A percentile compares a stretch with the other conserved stretches of the same genome.
phyloP scores from a whole-genome alignment of 2,113 vertebrate genomes.

The Nanorana parkeri region DNA sequence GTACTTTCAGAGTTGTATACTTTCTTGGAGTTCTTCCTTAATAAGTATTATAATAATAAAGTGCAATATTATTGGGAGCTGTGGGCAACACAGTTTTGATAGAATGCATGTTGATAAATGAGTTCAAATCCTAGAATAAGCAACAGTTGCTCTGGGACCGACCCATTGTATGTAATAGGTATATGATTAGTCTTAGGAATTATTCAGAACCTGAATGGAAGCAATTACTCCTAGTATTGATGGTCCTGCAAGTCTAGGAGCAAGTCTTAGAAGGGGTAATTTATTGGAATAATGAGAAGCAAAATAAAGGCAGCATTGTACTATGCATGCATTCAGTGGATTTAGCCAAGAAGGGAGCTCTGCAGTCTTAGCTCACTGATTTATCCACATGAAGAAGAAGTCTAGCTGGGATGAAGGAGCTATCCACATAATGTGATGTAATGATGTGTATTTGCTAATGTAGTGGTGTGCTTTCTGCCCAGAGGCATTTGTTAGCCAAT shows the following conservation, averaged over 20 bases:
- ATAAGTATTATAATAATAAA: no score
- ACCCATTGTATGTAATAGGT: background rate
- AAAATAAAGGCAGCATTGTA: background rate
- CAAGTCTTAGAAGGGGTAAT: background rate
- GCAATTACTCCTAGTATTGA: background rate
- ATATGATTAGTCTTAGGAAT: background rate
- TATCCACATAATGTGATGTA: background rate
- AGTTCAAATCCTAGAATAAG: no score
- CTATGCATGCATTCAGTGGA: background rate
- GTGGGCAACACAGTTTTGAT: no score
- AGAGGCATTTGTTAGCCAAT: constrained; percentile 15
- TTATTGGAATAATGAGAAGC: constrained; percentile 3
- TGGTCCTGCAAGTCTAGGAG: background rate
- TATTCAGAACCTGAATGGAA: background rate
- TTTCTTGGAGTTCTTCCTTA: no score
- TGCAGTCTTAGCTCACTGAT: background rate
- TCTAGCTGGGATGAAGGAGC: background rate
- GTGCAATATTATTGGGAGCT: no score
- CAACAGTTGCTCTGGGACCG: background rate
- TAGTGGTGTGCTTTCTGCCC: background rate
- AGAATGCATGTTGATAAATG: no score
- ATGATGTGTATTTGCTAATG: constrained; percentile 18
- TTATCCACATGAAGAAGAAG: constrained; percentile 22
- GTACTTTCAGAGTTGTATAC: no score
- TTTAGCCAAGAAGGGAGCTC: background rate